Evolutionary conservation across 2,888 invertebrate genomes (phyloP).

Genomic region (Drosophila atripex): DNA sequence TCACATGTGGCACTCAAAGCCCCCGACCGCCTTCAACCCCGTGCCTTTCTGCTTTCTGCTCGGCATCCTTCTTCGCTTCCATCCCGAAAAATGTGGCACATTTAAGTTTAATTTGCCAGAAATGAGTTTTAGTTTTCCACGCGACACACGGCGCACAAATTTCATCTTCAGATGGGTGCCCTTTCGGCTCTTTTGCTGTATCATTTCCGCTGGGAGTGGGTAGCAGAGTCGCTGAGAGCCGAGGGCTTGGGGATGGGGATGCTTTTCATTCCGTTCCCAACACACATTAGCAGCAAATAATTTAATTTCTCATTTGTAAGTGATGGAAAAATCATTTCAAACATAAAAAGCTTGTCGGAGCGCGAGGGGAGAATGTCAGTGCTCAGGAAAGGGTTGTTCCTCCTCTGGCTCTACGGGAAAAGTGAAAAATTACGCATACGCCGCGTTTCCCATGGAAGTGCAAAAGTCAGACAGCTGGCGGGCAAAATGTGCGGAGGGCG

Average conservation of each 20-base stretch:
- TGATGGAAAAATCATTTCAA: constrained; percentile 49
- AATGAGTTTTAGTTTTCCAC: constrained; percentile 78
- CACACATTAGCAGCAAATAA: constrained; percentile 77
- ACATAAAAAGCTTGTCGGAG: constrained; percentile 26
- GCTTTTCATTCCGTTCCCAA: constrained; percentile 21
- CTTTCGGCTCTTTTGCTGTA: constrained; percentile 62
- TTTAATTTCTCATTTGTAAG: constrained; percentile 74
- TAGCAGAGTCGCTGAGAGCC: not conserved
- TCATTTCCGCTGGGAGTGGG: constrained; percentile 62
- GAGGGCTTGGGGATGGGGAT: constrained; percentile 2
- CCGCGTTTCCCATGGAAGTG: constrained; percentile 70
- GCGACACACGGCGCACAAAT: constrained; percentile 53
- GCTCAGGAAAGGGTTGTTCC: constrained; percentile 38
- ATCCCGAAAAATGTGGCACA: constrained; percentile 51
- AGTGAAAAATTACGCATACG: constrained; percentile 72
- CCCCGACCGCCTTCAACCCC: constrained; percentile 32
- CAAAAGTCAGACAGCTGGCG: constrained; percentile 42
- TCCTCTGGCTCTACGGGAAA: constrained; percentile 6
- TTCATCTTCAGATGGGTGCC: constrained; percentile 58
- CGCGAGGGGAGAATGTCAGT: constrained; percentile 8
- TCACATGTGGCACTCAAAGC: constrained; percentile 36
- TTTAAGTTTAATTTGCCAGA: constrained; percentile 79
- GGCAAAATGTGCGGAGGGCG: not conserved
- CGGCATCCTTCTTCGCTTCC: constrained; percentile 6
- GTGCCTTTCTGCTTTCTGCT: constrained; percentile 19